Conservation (phyloP, 2,888 invertebrate species). For the Tiliacea aurago region DNA sequence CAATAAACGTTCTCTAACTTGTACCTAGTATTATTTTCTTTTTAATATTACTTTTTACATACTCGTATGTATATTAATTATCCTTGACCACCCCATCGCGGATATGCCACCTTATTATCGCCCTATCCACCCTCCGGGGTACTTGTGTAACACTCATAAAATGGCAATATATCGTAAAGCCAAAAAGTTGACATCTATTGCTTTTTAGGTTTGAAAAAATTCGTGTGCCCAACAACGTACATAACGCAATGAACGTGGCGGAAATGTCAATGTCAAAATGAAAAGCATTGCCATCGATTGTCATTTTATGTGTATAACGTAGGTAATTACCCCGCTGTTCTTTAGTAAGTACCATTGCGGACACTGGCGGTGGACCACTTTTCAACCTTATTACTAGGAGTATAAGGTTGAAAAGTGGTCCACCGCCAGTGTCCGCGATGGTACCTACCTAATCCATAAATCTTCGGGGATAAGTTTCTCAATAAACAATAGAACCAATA, state of each 20-base stretch:
- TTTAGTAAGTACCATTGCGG: too few species aligned
- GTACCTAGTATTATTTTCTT: not conserved
- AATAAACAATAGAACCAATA: not conserved
- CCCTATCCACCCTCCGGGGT: not conserved
- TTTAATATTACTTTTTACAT: slow-evolving; percentile 4
- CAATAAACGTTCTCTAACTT: not conserved
- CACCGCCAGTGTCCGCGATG: too few species aligned
- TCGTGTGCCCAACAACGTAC: not conserved
- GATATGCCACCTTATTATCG: too few species aligned
- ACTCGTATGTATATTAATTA: not conserved
- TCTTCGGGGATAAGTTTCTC: not conserved
- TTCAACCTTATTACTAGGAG: too few species aligned
- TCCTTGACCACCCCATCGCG: not conserved
- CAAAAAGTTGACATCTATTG: not conserved
- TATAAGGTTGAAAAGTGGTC: too few species aligned
- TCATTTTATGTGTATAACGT: not conserved
- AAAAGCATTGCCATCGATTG: too few species aligned
- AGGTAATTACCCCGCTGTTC: too few species aligned
- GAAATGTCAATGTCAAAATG: too few species aligned
- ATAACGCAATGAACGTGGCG: too few species aligned
- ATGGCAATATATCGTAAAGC: not conserved
- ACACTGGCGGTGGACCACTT: too few species aligned
- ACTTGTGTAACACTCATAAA: not conserved
- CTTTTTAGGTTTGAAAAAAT: not conserved
- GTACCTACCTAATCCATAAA: too few species aligned